phyloP scores from a whole-genome alignment of 1,140 invertebrate species.

The Holcopasites calliopsidis region DNA sequence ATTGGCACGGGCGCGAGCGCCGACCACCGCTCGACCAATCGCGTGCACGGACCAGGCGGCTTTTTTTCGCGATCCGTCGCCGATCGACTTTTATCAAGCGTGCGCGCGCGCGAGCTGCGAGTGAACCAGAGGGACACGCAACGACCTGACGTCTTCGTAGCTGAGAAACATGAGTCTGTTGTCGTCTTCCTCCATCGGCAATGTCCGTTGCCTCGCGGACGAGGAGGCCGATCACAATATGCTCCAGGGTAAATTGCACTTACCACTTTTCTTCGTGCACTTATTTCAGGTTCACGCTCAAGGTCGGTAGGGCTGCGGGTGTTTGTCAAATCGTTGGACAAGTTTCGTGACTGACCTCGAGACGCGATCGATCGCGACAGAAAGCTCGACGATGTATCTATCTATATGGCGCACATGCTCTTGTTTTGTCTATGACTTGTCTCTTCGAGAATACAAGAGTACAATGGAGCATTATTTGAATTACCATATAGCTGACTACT shows the following conservation, averaged over 20 bases:
- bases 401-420: too few relatives aligned
- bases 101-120: neutral
- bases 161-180: conserved; percentile 63
- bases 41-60: conserved; percentile 16
- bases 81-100: too few relatives aligned
- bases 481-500: too few relatives aligned
- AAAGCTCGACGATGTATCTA: too few relatives aligned
- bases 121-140: neutral
- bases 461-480: too few relatives aligned
- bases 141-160: neutral
- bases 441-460: too few relatives aligned
- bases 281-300: conserved; percentile 26
- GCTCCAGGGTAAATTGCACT: conserved; percentile 76
- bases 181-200: conserved; percentile 68
- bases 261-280: neutral
- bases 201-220: conserved; percentile 71
- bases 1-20: conserved; percentile 36
- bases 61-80: neutral
- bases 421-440: too few relatives aligned
- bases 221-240: conserved; percentile 76
- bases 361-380: conserved; percentile 46
- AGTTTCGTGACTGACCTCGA: conserved; percentile 34
- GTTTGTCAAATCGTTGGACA: conserved; percentile 1
- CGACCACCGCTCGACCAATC: conserved; percentile 39
- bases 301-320: conserved; percentile 27